A percentile compares a stretch with the other conserved stretches of the same genome.
These are phyloP conservation scores for Drosophila sturtevanti DNA, from an alignment of 1,140 invertebrate genomes.

Conservation along the genomic window DNA sequence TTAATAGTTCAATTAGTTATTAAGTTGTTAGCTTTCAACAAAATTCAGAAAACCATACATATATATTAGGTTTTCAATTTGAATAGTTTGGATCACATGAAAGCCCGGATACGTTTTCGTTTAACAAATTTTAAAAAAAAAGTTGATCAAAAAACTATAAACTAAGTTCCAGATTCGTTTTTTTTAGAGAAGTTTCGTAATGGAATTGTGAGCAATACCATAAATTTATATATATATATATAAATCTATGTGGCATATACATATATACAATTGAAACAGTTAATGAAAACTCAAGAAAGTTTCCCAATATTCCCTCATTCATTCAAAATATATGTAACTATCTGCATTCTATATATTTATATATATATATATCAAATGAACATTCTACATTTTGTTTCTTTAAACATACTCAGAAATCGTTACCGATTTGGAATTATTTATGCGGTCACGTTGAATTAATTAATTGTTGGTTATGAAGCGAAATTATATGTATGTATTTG, in stretches of 20 bases:
- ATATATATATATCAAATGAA: background rate
- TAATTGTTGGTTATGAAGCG: background rate
- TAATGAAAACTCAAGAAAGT: background rate
- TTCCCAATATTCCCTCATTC: background rate
- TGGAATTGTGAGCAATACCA: slow-evolving; percentile 5
- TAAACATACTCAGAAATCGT: background rate
- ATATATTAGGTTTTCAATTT: slow-evolving; percentile 2
- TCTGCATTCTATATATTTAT: background rate
- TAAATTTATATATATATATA: background rate
- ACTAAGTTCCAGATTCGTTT: background rate
- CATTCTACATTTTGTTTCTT: background rate
- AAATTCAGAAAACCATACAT: background rate
- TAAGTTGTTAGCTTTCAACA: background rate
- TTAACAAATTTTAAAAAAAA: background rate
- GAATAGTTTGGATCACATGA: background rate
- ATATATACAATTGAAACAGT: slow-evolving; percentile 15
- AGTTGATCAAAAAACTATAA: background rate
- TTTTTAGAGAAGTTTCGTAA: background rate
- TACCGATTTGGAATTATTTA: background rate
- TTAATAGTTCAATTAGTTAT: slow-evolving; percentile 5
- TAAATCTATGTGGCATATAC: slow-evolving; percentile 1
- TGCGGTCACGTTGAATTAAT: background rate
- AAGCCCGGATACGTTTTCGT: slow-evolving; percentile 1
- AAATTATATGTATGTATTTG: background rate
- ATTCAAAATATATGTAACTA: background rate